These are phyloP conservation scores for Fragum fragum DNA, from an alignment of 2,888 invertebrate species.

Conservation along the genomic window DNA sequence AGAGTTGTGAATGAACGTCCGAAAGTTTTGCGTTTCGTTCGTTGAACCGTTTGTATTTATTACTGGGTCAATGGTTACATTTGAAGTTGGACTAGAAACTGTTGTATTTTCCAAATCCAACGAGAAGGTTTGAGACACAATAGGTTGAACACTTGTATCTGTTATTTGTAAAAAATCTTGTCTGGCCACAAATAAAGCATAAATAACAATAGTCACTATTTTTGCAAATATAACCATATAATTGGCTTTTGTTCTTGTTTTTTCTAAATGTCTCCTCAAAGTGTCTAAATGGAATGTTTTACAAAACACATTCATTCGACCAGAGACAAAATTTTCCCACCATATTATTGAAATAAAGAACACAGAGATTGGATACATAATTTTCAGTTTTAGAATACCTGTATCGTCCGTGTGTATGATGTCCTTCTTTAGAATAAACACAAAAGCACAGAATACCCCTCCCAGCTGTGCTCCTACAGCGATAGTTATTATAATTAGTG, in stretches of 20 bases:
- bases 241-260: constrained; percentile 8
- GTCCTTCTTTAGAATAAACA: constrained; percentile 15
- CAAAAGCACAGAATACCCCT: not conserved
- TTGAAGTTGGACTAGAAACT: not conserved
- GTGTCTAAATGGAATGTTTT: constrained; percentile 2
- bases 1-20: not conserved
- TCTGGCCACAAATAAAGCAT: not conserved
- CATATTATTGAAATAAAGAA: constrained; percentile 96
- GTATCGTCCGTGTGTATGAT: constrained; percentile 12
- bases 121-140: not conserved
- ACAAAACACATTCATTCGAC: constrained; percentile 15
- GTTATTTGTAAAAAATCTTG: constrained; percentile 1
- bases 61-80: not conserved
- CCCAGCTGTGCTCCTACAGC: not conserved
- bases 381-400: constrained; percentile 10
- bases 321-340: constrained; percentile 95
- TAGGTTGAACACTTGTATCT: not conserved
- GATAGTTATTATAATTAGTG: not conserved
- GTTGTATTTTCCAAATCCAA: not conserved
- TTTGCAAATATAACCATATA: constrained; percentile 1
- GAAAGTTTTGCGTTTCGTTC: not conserved
- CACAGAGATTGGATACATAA: constrained; percentile 25
- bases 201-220: constrained; percentile 16
- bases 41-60: not conserved
- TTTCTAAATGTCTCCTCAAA: constrained; percentile 7